Percentiles rank a stretch among this genome's conserved stretches.
Conservation (phyloP, 1,140 invertebrate genomes). For the Drosophila persimilis region DNA sequence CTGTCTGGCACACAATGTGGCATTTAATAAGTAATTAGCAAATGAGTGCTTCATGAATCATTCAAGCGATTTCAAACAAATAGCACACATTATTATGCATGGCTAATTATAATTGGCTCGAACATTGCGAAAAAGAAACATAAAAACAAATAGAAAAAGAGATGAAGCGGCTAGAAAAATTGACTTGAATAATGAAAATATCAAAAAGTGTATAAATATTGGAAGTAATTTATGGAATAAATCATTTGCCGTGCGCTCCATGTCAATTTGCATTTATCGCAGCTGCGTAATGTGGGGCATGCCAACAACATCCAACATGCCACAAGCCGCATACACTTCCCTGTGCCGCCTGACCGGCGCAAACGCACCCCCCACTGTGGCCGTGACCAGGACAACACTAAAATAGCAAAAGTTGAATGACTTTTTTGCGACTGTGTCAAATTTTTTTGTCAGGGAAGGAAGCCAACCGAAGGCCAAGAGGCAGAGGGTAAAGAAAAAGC, state of each 20-base stretch:
- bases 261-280: conserved; percentile 61
- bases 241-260: conserved; percentile 50
- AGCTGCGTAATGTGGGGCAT: conserved; percentile 21
- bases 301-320: conserved; percentile 1
- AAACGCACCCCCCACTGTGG: not conserved
- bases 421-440: conserved; percentile 57
- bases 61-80: conserved; percentile 23
- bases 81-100: conserved; percentile 21
- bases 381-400: conserved; percentile 30
- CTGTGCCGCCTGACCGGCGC: not conserved
- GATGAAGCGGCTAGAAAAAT: conserved; percentile 9
- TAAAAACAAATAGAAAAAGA: conserved; percentile 9
- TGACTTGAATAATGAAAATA: conserved; percentile 20
- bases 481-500: conserved; percentile 41
- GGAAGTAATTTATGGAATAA: conserved; percentile 56
- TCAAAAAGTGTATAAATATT: conserved; percentile 43
- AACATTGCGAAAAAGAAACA: conserved; percentile 11
- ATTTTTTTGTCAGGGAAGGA: not conserved
- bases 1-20: not conserved
- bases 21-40: conserved; percentile 39
- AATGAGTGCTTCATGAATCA: conserved; percentile 39
- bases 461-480: conserved; percentile 1
- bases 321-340: conserved; percentile 12
- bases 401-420: conserved; percentile 71
- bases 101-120: conserved; percentile 22